Conservation (phyloP, 2,797 vertebrate genomes). For the Smutsia gigantea region DNA sequence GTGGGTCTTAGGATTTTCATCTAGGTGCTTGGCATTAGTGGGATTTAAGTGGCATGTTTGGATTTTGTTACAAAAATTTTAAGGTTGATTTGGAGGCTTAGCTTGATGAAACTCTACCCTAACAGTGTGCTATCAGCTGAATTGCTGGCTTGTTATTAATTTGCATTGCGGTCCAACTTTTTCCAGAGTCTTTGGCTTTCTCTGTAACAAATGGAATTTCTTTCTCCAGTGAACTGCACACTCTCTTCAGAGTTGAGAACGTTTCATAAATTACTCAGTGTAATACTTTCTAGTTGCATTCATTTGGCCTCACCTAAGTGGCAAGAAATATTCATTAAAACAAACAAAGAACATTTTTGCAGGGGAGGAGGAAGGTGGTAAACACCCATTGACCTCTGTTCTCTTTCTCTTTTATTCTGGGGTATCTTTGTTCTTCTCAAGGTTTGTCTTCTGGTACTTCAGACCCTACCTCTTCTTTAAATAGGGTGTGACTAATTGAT, state of each 20-base stretch:
- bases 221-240: conserved; percentile 8
- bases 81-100: background rate
- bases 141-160: conserved; percentile 1
- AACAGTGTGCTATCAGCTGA: background rate
- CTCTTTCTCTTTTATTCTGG: background rate
- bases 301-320: background rate
- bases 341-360: too few species aligned
- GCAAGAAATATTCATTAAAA: background rate
- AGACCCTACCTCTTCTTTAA: background rate
- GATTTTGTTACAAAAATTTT: conserved; percentile 6
- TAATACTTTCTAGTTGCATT: conserved; percentile 16
- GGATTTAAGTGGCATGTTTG: background rate
- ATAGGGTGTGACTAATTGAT: background rate
- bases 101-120: background rate
- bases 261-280: conserved; percentile 27
- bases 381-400: background rate
- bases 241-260: conserved; percentile 26
- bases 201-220: conserved; percentile 58
- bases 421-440: background rate
- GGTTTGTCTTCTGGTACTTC: background rate
- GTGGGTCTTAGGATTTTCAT: background rate
- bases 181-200: conserved; percentile 35
- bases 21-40: background rate
- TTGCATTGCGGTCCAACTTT: background rate
- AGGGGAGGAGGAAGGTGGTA: background rate